A percentile compares a stretch with the other conserved stretches of the same genome.
Conservation (phyloP, 2,113 vertebrate genomes). For the Lanius ludovicianus region DNA sequence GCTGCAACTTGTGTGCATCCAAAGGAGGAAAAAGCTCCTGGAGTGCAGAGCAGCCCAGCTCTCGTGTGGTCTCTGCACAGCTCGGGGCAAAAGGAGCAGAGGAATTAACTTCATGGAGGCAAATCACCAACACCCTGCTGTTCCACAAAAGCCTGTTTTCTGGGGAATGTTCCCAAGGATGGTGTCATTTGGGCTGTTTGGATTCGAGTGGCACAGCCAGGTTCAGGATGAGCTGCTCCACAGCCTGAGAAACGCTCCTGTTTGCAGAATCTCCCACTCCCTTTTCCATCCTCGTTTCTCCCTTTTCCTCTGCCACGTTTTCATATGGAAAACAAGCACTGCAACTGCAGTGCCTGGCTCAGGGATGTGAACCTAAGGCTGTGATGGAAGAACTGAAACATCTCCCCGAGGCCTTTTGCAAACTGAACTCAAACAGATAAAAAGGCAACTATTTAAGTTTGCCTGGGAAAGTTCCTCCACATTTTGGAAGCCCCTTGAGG, state of each 20-base stretch:
- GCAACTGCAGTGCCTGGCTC: not conserved
- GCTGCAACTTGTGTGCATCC: not conserved
- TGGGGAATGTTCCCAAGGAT: not conserved
- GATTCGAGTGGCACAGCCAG: not conserved
- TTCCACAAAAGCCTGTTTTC: not conserved
- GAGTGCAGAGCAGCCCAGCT: not conserved
- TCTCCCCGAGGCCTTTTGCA: not conserved
- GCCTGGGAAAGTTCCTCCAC: constrained; percentile 28
- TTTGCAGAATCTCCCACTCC: not conserved
- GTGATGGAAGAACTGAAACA: not conserved
- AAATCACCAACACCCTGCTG: constrained; percentile 21
- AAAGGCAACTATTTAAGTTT: not conserved
- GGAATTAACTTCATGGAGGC: not conserved
- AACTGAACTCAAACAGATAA: constrained; percentile 18
- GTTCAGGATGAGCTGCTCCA: not conserved
- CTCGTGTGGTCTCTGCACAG: not conserved
- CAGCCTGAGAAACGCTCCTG: not conserved
- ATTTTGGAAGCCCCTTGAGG: constrained; percentile 6
- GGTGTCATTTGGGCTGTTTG: not conserved
- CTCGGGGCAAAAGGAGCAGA: not conserved
- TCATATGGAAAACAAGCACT: not conserved
- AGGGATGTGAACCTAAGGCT: not conserved
- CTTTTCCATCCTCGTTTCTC: not conserved
- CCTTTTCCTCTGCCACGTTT: not conserved
- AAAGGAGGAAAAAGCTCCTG: not conserved